Evolutionary conservation across 2,113 vertebrate species (phyloP).

Genomic region (Ciconia maguari): DNA sequence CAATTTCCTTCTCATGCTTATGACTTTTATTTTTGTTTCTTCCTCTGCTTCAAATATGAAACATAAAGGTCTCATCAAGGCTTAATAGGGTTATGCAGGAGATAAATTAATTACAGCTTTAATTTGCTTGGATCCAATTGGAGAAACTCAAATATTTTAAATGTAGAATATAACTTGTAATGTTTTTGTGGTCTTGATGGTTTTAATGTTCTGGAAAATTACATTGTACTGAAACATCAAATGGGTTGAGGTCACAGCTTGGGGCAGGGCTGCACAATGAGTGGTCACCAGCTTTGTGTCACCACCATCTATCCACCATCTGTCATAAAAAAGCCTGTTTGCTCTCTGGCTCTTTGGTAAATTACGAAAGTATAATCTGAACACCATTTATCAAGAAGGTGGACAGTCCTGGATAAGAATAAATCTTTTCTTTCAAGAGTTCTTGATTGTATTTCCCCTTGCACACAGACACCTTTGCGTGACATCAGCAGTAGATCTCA

Average conservation of each 20-base stretch:
- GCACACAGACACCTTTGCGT: rapidly evolving
- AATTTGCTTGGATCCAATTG: background rate
- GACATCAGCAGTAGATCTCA: background rate
- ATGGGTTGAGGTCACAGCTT: background rate
- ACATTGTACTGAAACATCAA: background rate
- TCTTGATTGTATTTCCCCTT: background rate
- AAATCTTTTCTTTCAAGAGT: background rate
- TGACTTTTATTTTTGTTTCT: background rate
- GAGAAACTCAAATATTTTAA: background rate
- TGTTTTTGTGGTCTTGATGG: background rate
- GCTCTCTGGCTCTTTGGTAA: background rate
- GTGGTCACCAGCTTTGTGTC: background rate
- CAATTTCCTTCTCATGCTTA: background rate
- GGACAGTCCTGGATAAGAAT: background rate
- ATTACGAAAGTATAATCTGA: background rate
- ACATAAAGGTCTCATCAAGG: background rate
- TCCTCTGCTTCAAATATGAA: background rate
- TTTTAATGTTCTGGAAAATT: background rate
- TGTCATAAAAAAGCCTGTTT: background rate
- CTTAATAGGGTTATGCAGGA: background rate
- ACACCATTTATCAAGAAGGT: background rate
- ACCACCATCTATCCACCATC: background rate
- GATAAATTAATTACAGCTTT: background rate
- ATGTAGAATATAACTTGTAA: background rate
- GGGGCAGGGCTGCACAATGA: background rate